Conservation (phyloP, 2,113 vertebrate genomes). For the Alethe diademata region DNA sequence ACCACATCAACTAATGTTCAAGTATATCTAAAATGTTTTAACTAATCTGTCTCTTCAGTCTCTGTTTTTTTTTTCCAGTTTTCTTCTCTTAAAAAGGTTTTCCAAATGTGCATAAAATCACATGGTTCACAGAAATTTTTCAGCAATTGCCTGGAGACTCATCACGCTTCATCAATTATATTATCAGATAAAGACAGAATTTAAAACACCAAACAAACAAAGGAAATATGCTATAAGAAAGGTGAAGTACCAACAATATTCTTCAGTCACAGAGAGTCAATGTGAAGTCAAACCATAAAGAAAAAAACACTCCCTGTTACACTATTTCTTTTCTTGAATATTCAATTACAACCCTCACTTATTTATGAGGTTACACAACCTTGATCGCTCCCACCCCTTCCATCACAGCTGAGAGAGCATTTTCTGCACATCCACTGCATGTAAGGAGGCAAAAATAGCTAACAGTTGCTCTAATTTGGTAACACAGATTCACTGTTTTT, state of each 20-base stretch:
- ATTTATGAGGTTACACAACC: background rate
- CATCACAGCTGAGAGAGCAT: constrained; percentile 1
- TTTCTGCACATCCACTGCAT: background rate
- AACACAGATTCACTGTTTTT: background rate
- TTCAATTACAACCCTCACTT: background rate
- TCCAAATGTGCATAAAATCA: background rate
- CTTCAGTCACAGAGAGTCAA: background rate
- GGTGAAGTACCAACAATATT: background rate
- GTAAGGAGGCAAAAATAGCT: constrained; percentile 8
- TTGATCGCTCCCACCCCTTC: background rate
- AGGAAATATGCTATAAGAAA: background rate
- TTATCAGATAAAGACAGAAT: background rate
- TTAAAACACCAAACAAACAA: background rate
- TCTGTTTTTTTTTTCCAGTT: background rate
- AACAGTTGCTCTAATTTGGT: constrained; percentile 24
- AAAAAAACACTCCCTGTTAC: background rate
- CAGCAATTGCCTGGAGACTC: constrained; percentile 5
- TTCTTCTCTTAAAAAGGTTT: background rate
- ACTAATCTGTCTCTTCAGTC: background rate
- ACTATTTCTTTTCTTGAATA: background rate
- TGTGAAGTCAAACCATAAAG: background rate
- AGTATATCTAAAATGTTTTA: background rate
- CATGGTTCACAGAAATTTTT: background rate
- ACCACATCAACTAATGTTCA: background rate
- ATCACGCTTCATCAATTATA: background rate